Evolutionary conservation across 2,113 vertebrate species (phyloP).

Genomic region (Mystacornis crossleyi): DNA sequence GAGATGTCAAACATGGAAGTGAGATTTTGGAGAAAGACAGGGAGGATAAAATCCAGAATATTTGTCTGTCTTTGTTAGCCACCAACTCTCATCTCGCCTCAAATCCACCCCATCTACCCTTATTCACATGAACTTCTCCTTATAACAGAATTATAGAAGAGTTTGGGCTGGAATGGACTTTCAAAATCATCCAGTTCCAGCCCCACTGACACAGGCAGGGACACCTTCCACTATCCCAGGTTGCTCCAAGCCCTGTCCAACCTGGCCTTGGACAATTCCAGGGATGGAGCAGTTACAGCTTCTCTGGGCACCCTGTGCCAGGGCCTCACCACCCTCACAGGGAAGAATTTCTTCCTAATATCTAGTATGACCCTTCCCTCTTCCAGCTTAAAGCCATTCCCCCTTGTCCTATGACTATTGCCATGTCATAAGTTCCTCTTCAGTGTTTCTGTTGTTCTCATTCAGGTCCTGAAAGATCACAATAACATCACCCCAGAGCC

Average conservation of each 20-base stretch:
- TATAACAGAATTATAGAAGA: neutral
- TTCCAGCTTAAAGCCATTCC: neutral
- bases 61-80: neutral
- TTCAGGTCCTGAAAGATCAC: neutral
- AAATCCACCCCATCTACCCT: neutral
- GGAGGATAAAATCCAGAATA: neutral
- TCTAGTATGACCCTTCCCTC: neutral
- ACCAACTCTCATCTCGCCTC: rapidly evolving
- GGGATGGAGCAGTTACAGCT: neutral
- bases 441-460: neutral
- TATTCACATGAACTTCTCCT: neutral
- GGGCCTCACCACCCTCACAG: neutral
- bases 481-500: too few species aligned
- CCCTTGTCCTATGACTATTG: neutral
- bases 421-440: neutral
- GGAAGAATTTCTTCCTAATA: neutral
- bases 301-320: neutral
- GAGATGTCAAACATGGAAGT: neutral
- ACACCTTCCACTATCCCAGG: rapidly evolving
- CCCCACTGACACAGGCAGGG: rapidly evolving
- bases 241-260: rapidly evolving
- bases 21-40: neutral
- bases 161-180: neutral
- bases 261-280: neutral
- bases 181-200: rapidly evolving